Percentiles rank a stretch among this genome's conserved stretches.
These are phyloP conservation scores for Megaleporinus macrocephalus DNA, from an alignment of 2,113 vertebrate species.

Conservation along the genomic window DNA sequence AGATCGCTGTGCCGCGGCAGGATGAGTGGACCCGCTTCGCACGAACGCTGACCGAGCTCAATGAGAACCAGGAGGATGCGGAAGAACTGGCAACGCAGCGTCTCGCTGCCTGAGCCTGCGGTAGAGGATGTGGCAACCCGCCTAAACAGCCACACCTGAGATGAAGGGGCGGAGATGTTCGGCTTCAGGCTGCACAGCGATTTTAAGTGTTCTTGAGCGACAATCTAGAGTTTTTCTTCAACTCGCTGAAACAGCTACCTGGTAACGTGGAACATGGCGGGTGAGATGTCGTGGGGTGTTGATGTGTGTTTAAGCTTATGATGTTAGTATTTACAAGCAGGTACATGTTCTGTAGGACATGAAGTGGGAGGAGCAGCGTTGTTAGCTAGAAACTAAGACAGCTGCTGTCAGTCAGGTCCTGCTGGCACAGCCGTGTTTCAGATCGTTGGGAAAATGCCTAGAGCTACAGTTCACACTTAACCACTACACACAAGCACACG, in stretches of 20 bases:
- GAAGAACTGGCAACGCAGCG: conserved; percentile 90
- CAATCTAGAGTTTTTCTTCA: conserved; percentile 32
- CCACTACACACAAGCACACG: conserved; percentile 6
- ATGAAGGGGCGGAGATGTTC: background rate
- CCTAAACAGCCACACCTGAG: background rate
- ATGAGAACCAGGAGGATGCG: conserved; percentile 92
- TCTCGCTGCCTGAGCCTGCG: conserved; percentile 71
- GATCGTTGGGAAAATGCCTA: background rate
- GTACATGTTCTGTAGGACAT: background rate
- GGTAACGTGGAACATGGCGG: no score
- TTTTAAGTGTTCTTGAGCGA: background rate
- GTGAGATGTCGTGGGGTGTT: background rate
- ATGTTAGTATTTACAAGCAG: background rate
- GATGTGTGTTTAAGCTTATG: background rate
- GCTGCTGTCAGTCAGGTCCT: background rate
- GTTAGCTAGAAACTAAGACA: background rate
- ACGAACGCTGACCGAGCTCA: conserved; percentile 93
- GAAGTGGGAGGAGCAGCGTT: background rate
- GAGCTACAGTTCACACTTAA: background rate
- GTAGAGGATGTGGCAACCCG: background rate
- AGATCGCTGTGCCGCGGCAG: conserved; percentile 92
- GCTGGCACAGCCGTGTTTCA: background rate
- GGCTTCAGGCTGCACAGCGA: background rate
- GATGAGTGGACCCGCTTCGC: conserved; percentile 97
- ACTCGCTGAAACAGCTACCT: background rate